Conservation (phyloP, 2,888 invertebrate genomes). For the Drosophila bunnanda region DNA sequence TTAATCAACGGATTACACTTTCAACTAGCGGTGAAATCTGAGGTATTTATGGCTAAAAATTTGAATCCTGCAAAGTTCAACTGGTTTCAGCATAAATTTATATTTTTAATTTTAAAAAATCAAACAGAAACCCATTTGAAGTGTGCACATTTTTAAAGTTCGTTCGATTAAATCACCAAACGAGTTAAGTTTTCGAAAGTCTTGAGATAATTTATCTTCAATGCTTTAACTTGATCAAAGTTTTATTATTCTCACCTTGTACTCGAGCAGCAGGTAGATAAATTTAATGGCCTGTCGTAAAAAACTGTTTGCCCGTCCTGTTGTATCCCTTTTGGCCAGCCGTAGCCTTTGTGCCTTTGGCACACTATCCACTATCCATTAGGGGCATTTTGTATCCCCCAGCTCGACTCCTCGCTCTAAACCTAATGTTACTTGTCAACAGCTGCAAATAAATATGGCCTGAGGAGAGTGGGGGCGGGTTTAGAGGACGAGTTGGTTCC, state of each 20-base stretch:
- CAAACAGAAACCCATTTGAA: not conserved
- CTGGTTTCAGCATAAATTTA: not conserved
- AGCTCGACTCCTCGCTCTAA: conserved; percentile 26
- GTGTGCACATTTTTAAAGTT: not conserved
- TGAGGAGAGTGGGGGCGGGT: not conserved
- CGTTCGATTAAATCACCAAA: not conserved
- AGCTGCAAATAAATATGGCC: conserved; percentile 64
- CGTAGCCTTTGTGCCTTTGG: conserved; percentile 35
- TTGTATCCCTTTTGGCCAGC: conserved; percentile 30
- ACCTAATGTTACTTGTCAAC: conserved; percentile 71
- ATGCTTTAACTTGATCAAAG: conserved; percentile 9
- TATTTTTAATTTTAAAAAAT: not conserved
- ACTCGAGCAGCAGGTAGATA: conserved; percentile 18
- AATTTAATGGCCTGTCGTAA: conserved; percentile 45
- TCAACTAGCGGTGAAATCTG: not conserved
- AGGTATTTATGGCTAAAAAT: not conserved
- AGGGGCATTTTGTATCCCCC: conserved; percentile 37
- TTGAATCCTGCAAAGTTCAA: not conserved
- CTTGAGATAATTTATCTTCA: conserved; percentile 11
- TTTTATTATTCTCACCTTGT: conserved; percentile 32
- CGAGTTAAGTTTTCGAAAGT: not conserved
- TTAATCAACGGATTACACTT: conserved; percentile 5
- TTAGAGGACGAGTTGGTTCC: conserved; percentile 22
- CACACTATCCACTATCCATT: conserved; percentile 54
- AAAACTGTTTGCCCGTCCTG: conserved; percentile 23